A percentile compares a stretch with the other conserved stretches of the same genome.
Conservation (phyloP, 2,888 invertebrate genomes). For the Nomada fucata region DNA sequence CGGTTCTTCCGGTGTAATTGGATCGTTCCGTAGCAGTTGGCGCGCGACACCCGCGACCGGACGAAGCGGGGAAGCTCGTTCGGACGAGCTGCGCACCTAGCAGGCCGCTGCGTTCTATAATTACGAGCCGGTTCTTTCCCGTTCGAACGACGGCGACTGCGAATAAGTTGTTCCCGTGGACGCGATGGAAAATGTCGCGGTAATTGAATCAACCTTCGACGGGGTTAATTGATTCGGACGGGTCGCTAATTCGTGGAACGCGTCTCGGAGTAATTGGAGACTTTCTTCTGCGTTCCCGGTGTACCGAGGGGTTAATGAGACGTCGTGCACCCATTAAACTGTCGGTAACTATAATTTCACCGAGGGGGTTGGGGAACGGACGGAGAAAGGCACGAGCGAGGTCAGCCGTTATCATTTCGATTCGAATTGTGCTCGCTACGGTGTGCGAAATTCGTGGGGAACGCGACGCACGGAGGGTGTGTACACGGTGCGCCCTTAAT, state of each 20-base stretch:
- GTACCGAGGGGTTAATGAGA: too few species aligned
- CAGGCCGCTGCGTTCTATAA: constrained; percentile 34
- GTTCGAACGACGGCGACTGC: background rate
- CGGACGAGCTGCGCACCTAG: background rate
- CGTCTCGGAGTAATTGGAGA: background rate
- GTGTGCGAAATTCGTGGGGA: background rate
- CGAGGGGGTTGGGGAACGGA: too few species aligned
- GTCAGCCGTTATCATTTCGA: too few species aligned
- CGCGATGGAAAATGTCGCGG: background rate
- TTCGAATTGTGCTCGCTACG: background rate
- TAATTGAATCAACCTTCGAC: constrained; percentile 28
- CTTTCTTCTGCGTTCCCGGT: too few species aligned
- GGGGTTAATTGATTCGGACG: constrained; percentile 31
- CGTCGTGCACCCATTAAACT: too few species aligned
- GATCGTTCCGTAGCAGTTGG: constrained; percentile 49
- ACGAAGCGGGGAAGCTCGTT: constrained; percentile 36
- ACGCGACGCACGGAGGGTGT: background rate
- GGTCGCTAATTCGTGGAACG: background rate
- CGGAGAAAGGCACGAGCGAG: too few species aligned
- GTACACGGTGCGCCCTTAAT: constrained; percentile 9
- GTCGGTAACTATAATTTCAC: too few species aligned
- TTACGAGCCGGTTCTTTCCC: constrained; percentile 30
- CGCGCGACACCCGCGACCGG: constrained; percentile 6
- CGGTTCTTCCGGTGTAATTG: constrained; percentile 50
- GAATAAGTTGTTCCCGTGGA: background rate